phyloP scores from a whole-genome alignment of 2,113 vertebrate species.

The Sporophila hypoxantha region DNA sequence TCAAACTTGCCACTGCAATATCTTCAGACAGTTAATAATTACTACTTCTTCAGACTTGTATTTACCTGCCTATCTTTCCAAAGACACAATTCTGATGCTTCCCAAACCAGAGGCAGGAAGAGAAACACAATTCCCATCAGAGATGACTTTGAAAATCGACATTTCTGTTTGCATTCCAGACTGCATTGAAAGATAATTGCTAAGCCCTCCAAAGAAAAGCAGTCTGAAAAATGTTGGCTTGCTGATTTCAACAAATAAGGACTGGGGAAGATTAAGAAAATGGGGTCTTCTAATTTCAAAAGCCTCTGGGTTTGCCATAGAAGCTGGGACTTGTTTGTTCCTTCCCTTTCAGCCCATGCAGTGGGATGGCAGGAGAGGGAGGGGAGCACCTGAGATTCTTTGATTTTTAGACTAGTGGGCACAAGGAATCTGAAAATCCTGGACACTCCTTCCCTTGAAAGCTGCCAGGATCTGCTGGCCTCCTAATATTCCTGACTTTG shows the following conservation, averaged over 20 bases:
- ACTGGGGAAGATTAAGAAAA: background rate
- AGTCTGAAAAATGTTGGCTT: background rate
- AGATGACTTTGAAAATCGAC: background rate
- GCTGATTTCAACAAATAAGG: background rate
- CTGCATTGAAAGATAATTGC: background rate
- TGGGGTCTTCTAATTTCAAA: background rate
- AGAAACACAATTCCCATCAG: background rate
- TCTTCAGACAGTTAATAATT: background rate
- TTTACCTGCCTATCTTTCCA: background rate
- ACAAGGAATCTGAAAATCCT: background rate
- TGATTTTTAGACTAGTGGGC: background rate
- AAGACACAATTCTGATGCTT: background rate
- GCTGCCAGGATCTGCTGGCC: background rate
- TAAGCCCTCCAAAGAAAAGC: background rate
- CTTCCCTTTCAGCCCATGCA: background rate
- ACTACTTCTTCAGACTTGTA: background rate
- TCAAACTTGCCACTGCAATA: background rate
- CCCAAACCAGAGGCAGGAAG: background rate
- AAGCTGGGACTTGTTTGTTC: background rate
- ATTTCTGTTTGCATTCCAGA: background rate
- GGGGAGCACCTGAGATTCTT: background rate
- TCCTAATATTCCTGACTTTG: background rate
- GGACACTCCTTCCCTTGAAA: background rate
- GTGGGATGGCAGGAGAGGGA: background rate
- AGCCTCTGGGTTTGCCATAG: background rate